These are phyloP conservation scores for Tapera naevia DNA, from an alignment of 2,797 vertebrate species.

Conservation along the genomic window DNA sequence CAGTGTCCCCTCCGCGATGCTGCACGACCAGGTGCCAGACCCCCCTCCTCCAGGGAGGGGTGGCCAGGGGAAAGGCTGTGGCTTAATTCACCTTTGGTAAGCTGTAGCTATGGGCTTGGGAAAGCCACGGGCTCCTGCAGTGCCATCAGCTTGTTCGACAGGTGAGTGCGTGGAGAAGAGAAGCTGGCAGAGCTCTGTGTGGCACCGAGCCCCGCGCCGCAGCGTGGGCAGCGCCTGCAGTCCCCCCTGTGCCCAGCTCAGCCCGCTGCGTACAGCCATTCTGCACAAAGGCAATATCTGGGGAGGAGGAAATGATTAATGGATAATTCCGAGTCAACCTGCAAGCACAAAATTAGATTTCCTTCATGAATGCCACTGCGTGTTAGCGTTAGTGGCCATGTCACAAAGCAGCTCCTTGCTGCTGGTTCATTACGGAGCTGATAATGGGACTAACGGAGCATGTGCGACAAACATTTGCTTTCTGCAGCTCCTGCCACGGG, in stretches of 20 bases:
- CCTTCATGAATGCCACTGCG: not conserved
- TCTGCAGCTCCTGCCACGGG: not conserved
- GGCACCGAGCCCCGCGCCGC: accelerated
- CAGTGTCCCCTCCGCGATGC: accelerated
- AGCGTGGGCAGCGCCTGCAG: not conserved
- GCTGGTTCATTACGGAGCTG: not conserved
- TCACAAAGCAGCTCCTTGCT: constrained; percentile 28
- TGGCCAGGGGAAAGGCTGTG: not conserved
- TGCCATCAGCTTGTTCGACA: not conserved
- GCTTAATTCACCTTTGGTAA: not conserved
- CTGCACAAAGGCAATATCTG: not conserved
- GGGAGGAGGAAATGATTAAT: not conserved
- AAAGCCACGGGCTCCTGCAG: not conserved
- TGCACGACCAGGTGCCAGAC: not conserved
- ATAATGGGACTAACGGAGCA: not conserved
- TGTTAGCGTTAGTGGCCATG: not conserved
- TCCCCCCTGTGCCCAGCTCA: accelerated
- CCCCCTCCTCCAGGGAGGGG: not conserved
- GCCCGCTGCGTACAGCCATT: accelerated
- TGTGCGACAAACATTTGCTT: not conserved
- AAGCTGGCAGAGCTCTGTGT: not conserved
- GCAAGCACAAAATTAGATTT: constrained; percentile 14
- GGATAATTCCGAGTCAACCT: not conserved
- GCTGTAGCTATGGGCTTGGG: not conserved
- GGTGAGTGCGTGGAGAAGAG: accelerated